These are phyloP conservation scores for Chouioia cunea DNA, from an alignment of 2,888 invertebrate genomes.

Conservation along the genomic window DNA sequence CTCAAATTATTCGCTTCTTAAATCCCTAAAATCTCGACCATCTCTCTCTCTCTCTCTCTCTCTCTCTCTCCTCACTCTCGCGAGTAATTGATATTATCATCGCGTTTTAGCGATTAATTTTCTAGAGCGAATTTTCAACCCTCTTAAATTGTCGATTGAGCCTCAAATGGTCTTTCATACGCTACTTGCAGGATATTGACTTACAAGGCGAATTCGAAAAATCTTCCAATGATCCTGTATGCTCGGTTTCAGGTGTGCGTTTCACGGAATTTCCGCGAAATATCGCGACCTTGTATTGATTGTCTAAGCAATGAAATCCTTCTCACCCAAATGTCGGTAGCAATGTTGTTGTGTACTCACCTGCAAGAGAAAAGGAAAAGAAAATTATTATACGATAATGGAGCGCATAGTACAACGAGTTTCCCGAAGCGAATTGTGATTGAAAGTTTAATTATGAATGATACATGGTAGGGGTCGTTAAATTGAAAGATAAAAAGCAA, in stretches of 20 bases:
- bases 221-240: no score
- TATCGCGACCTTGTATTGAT: no score
- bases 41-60: background rate
- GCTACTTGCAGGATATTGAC: no score
- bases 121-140: slow-evolving; percentile 12
- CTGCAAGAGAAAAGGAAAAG: slow-evolving; percentile 23
- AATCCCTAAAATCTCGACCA: slow-evolving; percentile 35
- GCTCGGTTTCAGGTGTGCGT: no score
- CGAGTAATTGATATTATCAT: slow-evolving; percentile 37
- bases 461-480: no score
- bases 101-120: slow-evolving; percentile 35
- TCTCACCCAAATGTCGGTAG: background rate
- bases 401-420: no score
- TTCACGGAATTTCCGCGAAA: no score
- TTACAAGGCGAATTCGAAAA: no score
- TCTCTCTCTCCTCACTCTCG: no score
- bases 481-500: background rate
- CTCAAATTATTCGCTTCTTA: slow-evolving; percentile 39
- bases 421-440: no score
- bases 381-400: no score
- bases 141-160: slow-evolving; percentile 14
- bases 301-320: background rate
- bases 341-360: background rate
- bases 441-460: no score
- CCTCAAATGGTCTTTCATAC: background rate